phyloP scores from a whole-genome alignment of 2,888 invertebrate species.

The Nomada flava region DNA sequence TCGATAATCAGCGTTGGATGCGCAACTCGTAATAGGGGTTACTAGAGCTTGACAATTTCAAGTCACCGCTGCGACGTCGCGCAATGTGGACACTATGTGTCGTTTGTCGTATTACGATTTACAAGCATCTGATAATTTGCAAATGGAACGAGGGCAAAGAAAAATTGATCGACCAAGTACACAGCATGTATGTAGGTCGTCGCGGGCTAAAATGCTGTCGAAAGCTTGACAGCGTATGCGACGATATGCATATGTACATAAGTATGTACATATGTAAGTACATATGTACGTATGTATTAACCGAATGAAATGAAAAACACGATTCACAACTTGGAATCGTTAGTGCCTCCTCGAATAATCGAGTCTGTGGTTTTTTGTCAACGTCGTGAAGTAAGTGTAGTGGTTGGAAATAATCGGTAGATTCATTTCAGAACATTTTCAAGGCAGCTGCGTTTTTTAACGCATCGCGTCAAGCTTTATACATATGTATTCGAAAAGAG shows the following conservation, averaged over 20 bases:
- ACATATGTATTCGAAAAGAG: neutral
- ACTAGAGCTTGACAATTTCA: neutral
- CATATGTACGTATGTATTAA: slow-evolving; percentile 46
- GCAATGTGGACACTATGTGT: neutral
- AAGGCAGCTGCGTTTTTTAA: too few relatives aligned
- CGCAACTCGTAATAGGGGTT: too few relatives aligned
- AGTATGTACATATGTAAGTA: neutral
- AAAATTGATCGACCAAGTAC: slow-evolving; percentile 65
- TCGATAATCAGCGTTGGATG: too few relatives aligned
- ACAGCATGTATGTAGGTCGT: slow-evolving; percentile 68
- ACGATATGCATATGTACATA: slow-evolving; percentile 34
- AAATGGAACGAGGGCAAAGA: slow-evolving; percentile 43
- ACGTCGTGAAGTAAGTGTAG: too few relatives aligned
- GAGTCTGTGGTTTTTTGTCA: too few relatives aligned
- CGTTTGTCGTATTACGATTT: slow-evolving; percentile 21
- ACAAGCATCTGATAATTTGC: slow-evolving; percentile 25
- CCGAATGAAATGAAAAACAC: slow-evolving; percentile 72
- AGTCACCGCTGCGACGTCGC: neutral
- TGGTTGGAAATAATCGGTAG: too few relatives aligned
- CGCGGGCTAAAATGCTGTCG: slow-evolving; percentile 67
- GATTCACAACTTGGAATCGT: slow-evolving; percentile 34
- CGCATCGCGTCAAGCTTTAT: neutral
- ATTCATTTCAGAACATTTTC: too few relatives aligned
- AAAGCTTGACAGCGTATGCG: slow-evolving; percentile 50
- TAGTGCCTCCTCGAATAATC: too few relatives aligned